Evolutionary conservation across 1,140 invertebrate genomes (phyloP), one percentile per base, ranked within the genome.

Genomic region (Lordiphosa stackelbergi): DNA sequence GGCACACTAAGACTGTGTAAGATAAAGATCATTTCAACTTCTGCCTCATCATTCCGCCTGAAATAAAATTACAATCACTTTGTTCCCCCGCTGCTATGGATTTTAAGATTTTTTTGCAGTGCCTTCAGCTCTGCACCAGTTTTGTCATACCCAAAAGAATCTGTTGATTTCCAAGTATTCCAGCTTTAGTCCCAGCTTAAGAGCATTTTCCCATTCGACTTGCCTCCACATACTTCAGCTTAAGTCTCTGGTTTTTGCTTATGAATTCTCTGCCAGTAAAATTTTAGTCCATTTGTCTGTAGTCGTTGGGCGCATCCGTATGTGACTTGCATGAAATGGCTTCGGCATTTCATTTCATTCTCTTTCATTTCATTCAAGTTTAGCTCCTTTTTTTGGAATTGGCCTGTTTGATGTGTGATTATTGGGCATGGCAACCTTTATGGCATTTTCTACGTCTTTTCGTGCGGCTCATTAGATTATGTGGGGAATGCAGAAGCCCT

Each of bases 241-340:
- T 10, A 28, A 12, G n/a, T 35, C 36, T 42, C 31, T 47, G 28
- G 22, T 48, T 35, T 19, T 42, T 47, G 19, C 12, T 53, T 52
- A 36, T 41, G 41, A 38, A 74, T 66, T 57, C 54, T 45, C 40
- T 10, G 16, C n/a, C 54, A 51, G 54, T 41, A 41, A 47, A 58
- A 42, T 40, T 59, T 42, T 58, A 58, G 64, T 66, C 64, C 34
- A 54, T 47, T 41, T 19, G 45, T 41, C n/a, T 63, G 51, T 51
- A 53, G 66, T 28, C 38, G 61, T 47, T 41, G 22, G 43, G 51
- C 43, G 37, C 42, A 24, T 46, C 24, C 24, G 53, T 74, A 74
- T 74, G 66, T 75, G 72, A 75, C 72, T 59, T 45, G 72, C 56
- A 74, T 66, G 61, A 56, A 55, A 49, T 36, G 45, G 56, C 64